A percentile compares a stretch with the other conserved stretches of the same genome.
Evolutionary conservation across 2,888 invertebrate genomes (phyloP).

Genomic region (Choristoneura rosaceana): DNA sequence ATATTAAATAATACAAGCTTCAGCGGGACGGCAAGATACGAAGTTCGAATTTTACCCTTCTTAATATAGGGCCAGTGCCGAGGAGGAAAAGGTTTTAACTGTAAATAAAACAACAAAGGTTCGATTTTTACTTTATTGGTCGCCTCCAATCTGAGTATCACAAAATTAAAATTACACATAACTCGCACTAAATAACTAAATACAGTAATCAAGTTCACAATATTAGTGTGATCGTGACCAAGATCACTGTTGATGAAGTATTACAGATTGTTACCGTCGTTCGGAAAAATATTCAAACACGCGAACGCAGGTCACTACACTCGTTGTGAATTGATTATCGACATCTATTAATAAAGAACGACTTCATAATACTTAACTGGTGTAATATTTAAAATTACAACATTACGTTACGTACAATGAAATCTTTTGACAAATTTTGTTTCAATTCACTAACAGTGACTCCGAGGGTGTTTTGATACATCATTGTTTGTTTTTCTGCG

Average conservation of each 20-base stretch:
- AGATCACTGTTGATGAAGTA: slow-evolving; percentile 59
- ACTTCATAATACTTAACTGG: background rate
- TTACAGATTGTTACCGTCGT: slow-evolving; percentile 41
- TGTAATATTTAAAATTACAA: background rate
- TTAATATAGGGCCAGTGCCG: background rate
- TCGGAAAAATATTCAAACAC: slow-evolving; percentile 45
- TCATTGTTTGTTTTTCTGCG: slow-evolving; percentile 15
- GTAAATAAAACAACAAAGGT: slow-evolving; percentile 28
- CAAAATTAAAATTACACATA: slow-evolving; percentile 29
- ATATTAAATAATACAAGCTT: too few relatives aligned
- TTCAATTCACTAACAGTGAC: background rate
- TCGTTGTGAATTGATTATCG: background rate
- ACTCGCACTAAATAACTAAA: slow-evolving; percentile 27
- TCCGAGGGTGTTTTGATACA: background rate
- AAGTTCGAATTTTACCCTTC: too few relatives aligned
- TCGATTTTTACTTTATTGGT: slow-evolving; percentile 16
- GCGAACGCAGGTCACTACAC: background rate
- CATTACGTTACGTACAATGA: background rate
- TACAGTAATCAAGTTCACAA: slow-evolving; percentile 78
- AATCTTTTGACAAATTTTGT: background rate
- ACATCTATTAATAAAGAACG: background rate
- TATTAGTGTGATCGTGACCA: slow-evolving; percentile 65
- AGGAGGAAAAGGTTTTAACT: background rate
- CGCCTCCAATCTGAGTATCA: slow-evolving; percentile 25
- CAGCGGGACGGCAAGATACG: too few relatives aligned